phyloP scores from a whole-genome alignment of 2,888 invertebrate species.

The Orthosia gothica region DNA sequence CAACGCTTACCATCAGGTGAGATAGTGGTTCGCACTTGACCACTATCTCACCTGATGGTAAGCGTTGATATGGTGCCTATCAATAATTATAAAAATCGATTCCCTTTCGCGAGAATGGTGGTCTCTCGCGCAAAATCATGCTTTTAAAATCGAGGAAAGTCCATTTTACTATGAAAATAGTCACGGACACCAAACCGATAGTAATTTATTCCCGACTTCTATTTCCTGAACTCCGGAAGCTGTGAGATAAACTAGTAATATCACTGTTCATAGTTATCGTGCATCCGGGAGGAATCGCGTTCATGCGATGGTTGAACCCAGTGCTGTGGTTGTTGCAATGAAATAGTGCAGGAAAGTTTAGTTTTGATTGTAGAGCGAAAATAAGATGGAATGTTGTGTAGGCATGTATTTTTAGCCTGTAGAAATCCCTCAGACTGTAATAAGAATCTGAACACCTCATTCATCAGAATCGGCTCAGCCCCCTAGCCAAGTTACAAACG shows the following conservation, averaged over 20 bases:
- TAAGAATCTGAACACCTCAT: not conserved
- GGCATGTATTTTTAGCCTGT: too few species aligned
- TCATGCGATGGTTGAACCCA: not conserved
- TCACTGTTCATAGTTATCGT: conserved; percentile 9
- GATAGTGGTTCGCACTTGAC: too few species aligned
- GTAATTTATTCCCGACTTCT: conserved; percentile 22
- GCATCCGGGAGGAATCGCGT: conserved; percentile 7
- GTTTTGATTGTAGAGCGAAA: not conserved
- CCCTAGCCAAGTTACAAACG: too few species aligned
- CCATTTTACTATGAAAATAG: conserved; percentile 1
- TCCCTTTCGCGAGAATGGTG: not conserved
- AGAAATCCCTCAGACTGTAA: too few species aligned
- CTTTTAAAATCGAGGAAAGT: not conserved
- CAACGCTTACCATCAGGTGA: too few species aligned
- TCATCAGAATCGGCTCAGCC: not conserved
- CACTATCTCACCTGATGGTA: too few species aligned
- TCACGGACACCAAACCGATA: not conserved
- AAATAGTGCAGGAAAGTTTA: not conserved
- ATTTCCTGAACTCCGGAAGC: conserved; percentile 28
- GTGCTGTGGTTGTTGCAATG: not conserved
- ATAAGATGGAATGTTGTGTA: not conserved
- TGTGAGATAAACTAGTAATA: conserved; percentile 8
- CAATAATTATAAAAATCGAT: too few species aligned
- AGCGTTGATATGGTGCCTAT: too few species aligned
- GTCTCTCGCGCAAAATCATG: not conserved